A percentile compares a stretch with the other conserved stretches of the same genome.
These are phyloP conservation scores for Xiphorhynchus erythropygius DNA, from an alignment of 2,797 vertebrate species.

Conservation along the genomic window DNA sequence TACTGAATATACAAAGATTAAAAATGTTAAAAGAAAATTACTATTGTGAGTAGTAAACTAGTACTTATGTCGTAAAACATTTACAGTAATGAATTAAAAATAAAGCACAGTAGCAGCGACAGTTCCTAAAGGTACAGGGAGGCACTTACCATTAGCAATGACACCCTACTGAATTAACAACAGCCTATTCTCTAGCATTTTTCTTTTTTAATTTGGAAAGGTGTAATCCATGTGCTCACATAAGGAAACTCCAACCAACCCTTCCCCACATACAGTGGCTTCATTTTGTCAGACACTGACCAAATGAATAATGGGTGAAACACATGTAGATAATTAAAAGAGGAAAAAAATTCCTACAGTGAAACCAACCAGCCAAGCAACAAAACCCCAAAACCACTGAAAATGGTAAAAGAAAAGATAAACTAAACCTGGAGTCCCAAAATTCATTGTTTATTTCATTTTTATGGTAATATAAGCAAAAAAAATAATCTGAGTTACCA, in stretches of 20 bases:
- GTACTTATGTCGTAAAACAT: not conserved
- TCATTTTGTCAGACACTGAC: not conserved
- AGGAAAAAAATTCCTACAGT: rapidly evolving
- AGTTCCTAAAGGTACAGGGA: not conserved
- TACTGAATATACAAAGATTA: not conserved
- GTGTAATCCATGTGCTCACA: not conserved
- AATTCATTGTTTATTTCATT: not conserved
- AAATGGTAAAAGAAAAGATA: not conserved
- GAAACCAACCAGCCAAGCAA: not conserved
- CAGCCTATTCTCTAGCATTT: not conserved
- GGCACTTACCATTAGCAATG: not conserved
- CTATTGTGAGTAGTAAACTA: not conserved
- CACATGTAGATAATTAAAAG: not conserved
- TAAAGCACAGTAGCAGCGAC: not conserved
- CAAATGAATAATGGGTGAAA: not conserved
- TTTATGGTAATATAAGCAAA: not conserved
- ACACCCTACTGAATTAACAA: not conserved
- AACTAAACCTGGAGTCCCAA: not conserved
- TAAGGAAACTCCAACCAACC: not conserved
- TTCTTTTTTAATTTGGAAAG: not conserved
- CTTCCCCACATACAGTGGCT: not conserved
- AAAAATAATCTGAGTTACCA: not conserved
- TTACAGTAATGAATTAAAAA: not conserved
- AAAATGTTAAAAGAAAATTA: not conserved
- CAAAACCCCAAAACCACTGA: not conserved